Percentiles rank a stretch among this genome's conserved stretches.
Conservation (phyloP, 1,140 invertebrate genomes). For the Latrodectus geometricus region DNA sequence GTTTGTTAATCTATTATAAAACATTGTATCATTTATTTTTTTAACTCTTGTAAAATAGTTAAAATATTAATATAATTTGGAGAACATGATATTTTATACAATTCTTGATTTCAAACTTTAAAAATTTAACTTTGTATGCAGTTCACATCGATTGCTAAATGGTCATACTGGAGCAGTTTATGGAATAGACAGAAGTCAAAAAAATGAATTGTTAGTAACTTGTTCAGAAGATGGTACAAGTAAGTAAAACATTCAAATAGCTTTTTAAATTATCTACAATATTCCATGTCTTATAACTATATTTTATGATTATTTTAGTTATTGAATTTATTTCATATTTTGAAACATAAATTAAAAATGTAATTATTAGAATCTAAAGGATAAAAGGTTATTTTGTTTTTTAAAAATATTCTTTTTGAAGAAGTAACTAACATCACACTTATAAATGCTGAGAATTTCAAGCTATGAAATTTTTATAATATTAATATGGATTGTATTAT, state of each 20-base stretch:
- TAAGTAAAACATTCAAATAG: slow-evolving; percentile 73
- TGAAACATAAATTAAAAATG: too few relatives aligned
- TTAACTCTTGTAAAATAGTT: background rate
- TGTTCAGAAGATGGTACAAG: slow-evolving; percentile 81
- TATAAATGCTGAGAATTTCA: too few relatives aligned
- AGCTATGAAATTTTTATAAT: too few relatives aligned
- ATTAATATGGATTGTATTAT: too few relatives aligned
- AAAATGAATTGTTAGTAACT: slow-evolving; percentile 77
- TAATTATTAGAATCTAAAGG: too few relatives aligned
- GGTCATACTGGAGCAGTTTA: slow-evolving; percentile 82
- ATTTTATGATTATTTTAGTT: background rate
- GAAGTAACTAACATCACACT: too few relatives aligned
- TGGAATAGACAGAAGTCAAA: slow-evolving; percentile 76
- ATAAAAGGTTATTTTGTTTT: too few relatives aligned
- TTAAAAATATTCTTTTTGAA: too few relatives aligned
- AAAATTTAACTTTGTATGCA: background rate
- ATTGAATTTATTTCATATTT: background rate
- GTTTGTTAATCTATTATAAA: background rate
- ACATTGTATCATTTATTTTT: background rate
- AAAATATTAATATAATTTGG: background rate
- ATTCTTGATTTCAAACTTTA: background rate
- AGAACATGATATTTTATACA: background rate
- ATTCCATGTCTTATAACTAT: background rate
- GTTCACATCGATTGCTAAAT: slow-evolving; percentile 13
- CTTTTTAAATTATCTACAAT: too few relatives aligned